phyloP scores from a whole-genome alignment of 2,113 vertebrate species.

The Oreochromis aureus region DNA sequence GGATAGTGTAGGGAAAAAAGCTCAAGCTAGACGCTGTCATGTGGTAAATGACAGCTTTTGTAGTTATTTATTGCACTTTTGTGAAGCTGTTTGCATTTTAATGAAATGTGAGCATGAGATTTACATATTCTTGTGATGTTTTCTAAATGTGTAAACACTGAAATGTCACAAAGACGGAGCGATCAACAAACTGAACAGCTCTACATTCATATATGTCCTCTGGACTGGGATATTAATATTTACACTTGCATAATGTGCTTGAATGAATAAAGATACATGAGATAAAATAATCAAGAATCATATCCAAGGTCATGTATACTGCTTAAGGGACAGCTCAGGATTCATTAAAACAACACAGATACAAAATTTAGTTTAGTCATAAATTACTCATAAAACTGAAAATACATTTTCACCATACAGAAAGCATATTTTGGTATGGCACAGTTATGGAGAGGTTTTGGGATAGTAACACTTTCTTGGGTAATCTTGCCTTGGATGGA shows the following conservation, averaged over 20 bases:
- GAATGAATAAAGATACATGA: not conserved
- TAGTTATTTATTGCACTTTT: not conserved
- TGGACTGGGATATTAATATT: not conserved
- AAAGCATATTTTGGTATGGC: not conserved
- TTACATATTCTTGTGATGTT: not conserved
- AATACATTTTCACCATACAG: not conserved
- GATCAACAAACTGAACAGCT: not conserved
- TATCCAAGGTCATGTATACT: not conserved
- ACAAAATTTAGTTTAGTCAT: not conserved
- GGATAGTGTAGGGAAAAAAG: not conserved
- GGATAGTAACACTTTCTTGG: not conserved
- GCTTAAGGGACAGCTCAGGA: not conserved
- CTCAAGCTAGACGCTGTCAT: not conserved
- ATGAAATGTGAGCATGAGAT: not conserved
- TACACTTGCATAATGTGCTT: not conserved
- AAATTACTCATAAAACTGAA: not conserved
- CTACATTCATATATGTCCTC: not conserved
- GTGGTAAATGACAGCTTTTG: accelerated
- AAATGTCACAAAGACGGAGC: not conserved
- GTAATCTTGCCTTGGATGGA: not conserved
- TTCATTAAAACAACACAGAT: not conserved
- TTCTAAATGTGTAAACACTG: not conserved
- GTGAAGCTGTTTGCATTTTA: not conserved
- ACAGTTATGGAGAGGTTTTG: not conserved
- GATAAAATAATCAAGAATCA: not conserved